Percentiles rank a stretch among this genome's conserved stretches.
These are phyloP conservation scores for Zeugodacus cucurbitae DNA, from an alignment of 1,140 invertebrate species.

Conservation along the genomic window DNA sequence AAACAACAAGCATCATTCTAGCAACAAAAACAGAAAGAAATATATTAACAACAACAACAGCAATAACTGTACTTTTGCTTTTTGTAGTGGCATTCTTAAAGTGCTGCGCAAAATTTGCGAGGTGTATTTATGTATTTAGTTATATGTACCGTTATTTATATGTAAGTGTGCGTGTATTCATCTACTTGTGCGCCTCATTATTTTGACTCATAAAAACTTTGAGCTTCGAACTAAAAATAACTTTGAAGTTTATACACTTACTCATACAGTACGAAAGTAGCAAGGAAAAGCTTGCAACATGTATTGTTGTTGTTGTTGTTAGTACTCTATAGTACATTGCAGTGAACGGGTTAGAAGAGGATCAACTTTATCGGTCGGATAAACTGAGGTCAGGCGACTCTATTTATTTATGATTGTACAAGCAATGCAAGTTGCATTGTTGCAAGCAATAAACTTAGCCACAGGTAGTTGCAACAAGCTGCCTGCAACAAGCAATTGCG, in stretches of 20 bases:
- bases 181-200: not conserved
- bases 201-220: slow-evolving; percentile 27
- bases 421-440: slow-evolving; percentile 18
- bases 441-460: not conserved
- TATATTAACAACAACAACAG: not conserved
- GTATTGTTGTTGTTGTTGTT: not conserved
- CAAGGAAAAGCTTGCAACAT: not conserved
- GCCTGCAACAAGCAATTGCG: too few species aligned
- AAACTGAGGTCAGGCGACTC: not conserved
- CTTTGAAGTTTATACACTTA: not conserved
- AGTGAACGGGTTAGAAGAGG: not conserved
- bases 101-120: not conserved
- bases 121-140: not conserved
- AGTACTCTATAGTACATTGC: too few species aligned
- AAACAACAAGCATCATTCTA: not conserved
- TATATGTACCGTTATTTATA: not conserved
- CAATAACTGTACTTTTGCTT: not conserved
- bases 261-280: not conserved
- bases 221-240: not conserved
- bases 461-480: slow-evolving; percentile 11
- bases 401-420: slow-evolving; percentile 9
- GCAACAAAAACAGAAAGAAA: not conserved
- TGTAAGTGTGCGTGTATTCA: not conserved
- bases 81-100: not conserved
- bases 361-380: not conserved